These are phyloP conservation scores for Octopus bimaculoides DNA, from an alignment of 1,140 invertebrate species.

Conservation along the genomic window DNA sequence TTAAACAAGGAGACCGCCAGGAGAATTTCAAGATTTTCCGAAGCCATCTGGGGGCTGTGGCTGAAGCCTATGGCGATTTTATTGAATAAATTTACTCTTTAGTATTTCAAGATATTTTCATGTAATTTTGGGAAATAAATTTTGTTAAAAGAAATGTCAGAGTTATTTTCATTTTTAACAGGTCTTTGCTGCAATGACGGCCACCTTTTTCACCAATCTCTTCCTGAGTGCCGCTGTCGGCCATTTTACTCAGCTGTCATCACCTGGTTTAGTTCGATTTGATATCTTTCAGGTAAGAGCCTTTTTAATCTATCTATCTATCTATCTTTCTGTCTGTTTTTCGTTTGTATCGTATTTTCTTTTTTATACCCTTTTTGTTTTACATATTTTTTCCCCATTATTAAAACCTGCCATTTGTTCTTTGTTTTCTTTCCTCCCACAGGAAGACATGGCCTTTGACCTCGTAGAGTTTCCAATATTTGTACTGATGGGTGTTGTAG, in stretches of 20 bases:
- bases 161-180: slow-evolving; percentile 50
- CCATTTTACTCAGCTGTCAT: slow-evolving; percentile 73
- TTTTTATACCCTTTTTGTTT: too few species aligned
- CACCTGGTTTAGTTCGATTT: slow-evolving; percentile 87
- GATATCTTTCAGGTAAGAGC: slow-evolving; percentile 73
- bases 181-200: slow-evolving; percentile 94
- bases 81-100: too few species aligned
- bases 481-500: slow-evolving; percentile 47
- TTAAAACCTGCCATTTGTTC: background rate
- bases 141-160: too few species aligned
- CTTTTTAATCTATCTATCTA: background rate
- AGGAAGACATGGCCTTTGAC: slow-evolving; percentile 48
- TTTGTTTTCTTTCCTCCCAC: slow-evolving; percentile 23
- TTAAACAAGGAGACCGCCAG: too few species aligned
- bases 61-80: too few species aligned
- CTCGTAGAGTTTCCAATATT: slow-evolving; percentile 53
- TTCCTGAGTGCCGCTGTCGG: slow-evolving; percentile 88
- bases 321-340: background rate
- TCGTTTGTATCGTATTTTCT: too few species aligned
- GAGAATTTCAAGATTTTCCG: too few species aligned
- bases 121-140: too few species aligned
- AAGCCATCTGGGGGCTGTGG: too few species aligned
- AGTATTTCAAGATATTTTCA: too few species aligned
- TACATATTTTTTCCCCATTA: too few species aligned
- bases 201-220: slow-evolving; percentile 91